Percentiles rank a stretch among this genome's conserved stretches.
Conservation (phyloP, 2,113 vertebrate species). For the Campylomormyrus numenius region DNA sequence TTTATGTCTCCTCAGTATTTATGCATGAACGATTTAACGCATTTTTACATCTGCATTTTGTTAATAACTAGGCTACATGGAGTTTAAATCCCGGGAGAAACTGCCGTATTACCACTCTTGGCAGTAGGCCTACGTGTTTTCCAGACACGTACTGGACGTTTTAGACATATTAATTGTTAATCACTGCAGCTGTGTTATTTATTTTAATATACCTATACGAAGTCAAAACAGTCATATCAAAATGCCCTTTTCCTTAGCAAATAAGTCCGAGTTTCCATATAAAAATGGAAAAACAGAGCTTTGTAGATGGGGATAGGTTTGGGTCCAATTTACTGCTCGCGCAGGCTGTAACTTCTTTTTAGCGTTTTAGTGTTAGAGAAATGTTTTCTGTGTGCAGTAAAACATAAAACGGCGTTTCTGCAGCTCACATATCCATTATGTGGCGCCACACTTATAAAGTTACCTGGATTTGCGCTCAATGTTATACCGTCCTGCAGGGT, state of each 20-base stretch:
- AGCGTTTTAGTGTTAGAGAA: not conserved
- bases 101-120: not conserved
- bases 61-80: not conserved
- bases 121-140: not conserved
- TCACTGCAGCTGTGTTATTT: not conserved
- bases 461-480: not conserved
- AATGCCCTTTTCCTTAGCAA: not conserved
- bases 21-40: not conserved
- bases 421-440: not conserved
- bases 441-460: not conserved
- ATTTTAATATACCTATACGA: not conserved
- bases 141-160: not conserved
- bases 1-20: not conserved
- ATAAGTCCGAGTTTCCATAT: not conserved
- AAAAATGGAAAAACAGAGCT: not conserved
- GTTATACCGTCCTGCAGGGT: not conserved
- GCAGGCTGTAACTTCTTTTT: not conserved
- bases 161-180: not conserved
- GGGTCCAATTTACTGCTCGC: not conserved
- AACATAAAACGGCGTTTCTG: not conserved
- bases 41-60: not conserved
- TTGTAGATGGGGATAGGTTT: not conserved
- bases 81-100: not conserved
- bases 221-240: not conserved
- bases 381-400: not conserved